A percentile compares a stretch with the other conserved stretches of the same genome.
Evolutionary conservation across 1,140 invertebrate genomes (phyloP).

Genomic region (Idris sp.): DNA sequence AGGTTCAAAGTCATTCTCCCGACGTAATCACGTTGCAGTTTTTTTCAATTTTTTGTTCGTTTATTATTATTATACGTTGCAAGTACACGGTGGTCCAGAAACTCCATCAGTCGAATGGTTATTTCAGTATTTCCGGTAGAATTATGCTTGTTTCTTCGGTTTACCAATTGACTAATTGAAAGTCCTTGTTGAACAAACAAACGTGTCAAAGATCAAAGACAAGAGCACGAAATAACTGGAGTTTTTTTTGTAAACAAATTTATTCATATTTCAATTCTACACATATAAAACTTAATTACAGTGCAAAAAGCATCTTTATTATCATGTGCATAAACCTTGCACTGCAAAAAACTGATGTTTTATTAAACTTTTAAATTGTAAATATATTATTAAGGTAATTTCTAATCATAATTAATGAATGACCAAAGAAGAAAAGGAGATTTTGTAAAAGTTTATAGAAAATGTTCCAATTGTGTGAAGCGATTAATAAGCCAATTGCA

Average conservation of each 20-base stretch:
- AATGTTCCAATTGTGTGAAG: conserved; percentile 6
- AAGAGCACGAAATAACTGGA: not conserved
- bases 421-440: not conserved
- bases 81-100: conserved; percentile 50
- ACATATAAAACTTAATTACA: not conserved
- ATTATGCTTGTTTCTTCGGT: conserved; percentile 17
- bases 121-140: conserved; percentile 42
- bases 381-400: too few species aligned
- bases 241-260: not conserved
- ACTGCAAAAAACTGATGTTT: too few species aligned
- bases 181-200: conserved; percentile 4
- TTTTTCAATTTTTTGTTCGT: too few species aligned
- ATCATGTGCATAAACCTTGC: too few species aligned
- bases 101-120: conserved; percentile 15
- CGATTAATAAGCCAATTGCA: conserved; percentile 2
- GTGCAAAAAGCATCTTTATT: too few species aligned
- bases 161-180: conserved; percentile 36
- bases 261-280: not conserved
- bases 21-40: conserved; percentile 30
- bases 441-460: conserved; percentile 11
- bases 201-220: not conserved
- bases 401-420: not conserved
- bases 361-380: too few species aligned
- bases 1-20: conserved; percentile 30
- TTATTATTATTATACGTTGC: conserved; percentile 23